These are phyloP conservation scores for Coilia nasus DNA, from an alignment of 2,797 vertebrate species.

Conservation along the genomic window DNA sequence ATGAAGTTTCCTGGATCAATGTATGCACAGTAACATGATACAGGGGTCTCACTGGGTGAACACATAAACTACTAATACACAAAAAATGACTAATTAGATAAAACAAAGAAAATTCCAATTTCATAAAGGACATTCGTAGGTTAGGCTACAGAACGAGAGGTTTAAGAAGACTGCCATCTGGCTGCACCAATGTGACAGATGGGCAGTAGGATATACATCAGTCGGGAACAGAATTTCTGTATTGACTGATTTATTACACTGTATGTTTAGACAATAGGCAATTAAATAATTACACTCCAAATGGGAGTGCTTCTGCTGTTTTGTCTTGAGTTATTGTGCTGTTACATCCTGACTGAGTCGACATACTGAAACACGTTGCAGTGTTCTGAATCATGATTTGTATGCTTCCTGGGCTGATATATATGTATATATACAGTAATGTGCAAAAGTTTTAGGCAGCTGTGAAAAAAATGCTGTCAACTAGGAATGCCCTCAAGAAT, in stretches of 20 bases:
- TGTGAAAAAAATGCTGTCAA: too few relatives aligned
- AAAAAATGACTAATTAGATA: not conserved
- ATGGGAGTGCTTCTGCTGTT: not conserved
- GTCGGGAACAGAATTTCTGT: not conserved
- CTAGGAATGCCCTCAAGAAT: too few relatives aligned
- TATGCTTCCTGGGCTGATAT: not conserved
- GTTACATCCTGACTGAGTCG: not conserved
- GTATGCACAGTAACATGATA: not conserved
- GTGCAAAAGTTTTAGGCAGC: too few relatives aligned
- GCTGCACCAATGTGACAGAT: not conserved
- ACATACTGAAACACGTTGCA: not conserved
- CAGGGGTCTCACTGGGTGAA: not conserved
- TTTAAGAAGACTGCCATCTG: not conserved
- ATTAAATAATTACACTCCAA: not conserved
- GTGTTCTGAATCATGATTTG: not conserved
- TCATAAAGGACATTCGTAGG: too few relatives aligned
- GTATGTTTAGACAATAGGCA: not conserved
- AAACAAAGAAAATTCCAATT: not conserved
- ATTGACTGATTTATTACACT: not conserved
- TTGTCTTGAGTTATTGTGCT: not conserved
- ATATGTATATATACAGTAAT: too few relatives aligned
- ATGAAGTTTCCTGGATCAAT: not conserved
- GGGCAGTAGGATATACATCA: not conserved
- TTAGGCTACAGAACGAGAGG: not conserved
- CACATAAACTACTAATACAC: not conserved